Conservation (phyloP, 2,888 invertebrate genomes). For the Melieria picta region DNA sequence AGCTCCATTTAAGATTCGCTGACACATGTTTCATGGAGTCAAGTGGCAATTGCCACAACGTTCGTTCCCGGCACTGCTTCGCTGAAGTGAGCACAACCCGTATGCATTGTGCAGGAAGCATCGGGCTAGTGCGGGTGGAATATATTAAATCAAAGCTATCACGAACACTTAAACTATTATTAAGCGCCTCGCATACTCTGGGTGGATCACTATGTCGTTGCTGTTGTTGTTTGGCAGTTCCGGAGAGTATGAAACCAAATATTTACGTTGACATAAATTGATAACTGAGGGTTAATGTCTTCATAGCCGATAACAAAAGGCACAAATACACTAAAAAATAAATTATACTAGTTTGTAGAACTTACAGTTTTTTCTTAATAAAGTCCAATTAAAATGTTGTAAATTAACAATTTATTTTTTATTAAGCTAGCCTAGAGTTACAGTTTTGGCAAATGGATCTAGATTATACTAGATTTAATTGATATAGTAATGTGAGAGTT, state of each 20-base stretch:
- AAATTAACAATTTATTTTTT: no score
- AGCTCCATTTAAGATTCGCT: constrained; percentile 65
- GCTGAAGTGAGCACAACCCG: constrained; percentile 6
- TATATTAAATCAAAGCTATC: constrained; percentile 56
- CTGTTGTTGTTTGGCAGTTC: background rate
- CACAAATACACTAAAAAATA: no score
- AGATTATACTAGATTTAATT: no score
- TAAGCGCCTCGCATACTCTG: constrained; percentile 34
- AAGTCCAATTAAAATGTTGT: no score
- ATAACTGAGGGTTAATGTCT: constrained; percentile 52
- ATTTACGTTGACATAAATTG: constrained; percentile 61
- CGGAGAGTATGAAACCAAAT: constrained; percentile 42
- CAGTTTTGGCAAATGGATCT: no score
- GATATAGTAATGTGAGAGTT: no score
- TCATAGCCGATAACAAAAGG: constrained; percentile 41
- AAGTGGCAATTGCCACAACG: constrained; percentile 52
- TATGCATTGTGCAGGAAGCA: constrained; percentile 11
- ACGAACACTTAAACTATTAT: constrained; percentile 52
- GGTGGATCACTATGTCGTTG: background rate
- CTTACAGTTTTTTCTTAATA: constrained; percentile 28
- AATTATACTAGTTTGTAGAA: no score
- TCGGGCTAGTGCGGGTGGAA: constrained; percentile 39
- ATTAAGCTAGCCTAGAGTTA: no score
- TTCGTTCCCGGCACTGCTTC: constrained; percentile 27
- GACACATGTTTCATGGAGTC: constrained; percentile 64